These are phyloP conservation scores for Andrena praecox DNA, from an alignment of 2,888 invertebrate genomes.

Conservation along the genomic window DNA sequence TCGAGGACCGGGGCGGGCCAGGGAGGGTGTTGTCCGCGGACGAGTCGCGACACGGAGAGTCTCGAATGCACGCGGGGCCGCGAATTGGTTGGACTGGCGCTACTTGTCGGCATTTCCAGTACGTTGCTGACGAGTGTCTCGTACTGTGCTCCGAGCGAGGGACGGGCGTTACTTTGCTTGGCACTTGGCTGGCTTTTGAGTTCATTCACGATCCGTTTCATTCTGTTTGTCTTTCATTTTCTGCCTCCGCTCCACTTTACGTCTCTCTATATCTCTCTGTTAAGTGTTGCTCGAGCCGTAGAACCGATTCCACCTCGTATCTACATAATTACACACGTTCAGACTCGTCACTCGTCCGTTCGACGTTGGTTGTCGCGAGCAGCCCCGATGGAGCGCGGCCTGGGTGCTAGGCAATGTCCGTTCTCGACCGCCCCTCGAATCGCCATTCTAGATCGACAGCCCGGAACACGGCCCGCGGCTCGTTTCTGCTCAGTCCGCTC, in stretches of 20 bases:
- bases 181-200: slow-evolving; percentile 66
- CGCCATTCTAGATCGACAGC: slow-evolving; percentile 10
- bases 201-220: slow-evolving; percentile 48
- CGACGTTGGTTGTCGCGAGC: background rate
- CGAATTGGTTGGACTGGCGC: slow-evolving; percentile 70
- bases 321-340: slow-evolving; percentile 35
- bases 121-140: slow-evolving; percentile 57
- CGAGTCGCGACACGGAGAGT: slow-evolving; percentile 8
- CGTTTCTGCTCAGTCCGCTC: background rate
- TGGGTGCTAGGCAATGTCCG: background rate
- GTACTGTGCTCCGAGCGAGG: slow-evolving; percentile 56
- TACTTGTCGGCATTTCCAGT: slow-evolving; percentile 69
- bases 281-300: slow-evolving; percentile 30
- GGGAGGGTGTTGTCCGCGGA: slow-evolving; percentile 16
- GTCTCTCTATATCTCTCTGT: slow-evolving; percentile 19
- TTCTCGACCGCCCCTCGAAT: background rate
- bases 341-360: slow-evolving; percentile 6
- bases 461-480: background rate
- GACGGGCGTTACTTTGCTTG: slow-evolving; percentile 56
- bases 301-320: slow-evolving; percentile 35
- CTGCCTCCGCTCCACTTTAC: background rate
- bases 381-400: background rate
- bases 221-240: slow-evolving; percentile 25
- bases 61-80: background rate
- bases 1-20: slow-evolving; percentile 16